Conservation (phyloP, 2,113 vertebrate species). For the Aptenodytes forsteri region DNA sequence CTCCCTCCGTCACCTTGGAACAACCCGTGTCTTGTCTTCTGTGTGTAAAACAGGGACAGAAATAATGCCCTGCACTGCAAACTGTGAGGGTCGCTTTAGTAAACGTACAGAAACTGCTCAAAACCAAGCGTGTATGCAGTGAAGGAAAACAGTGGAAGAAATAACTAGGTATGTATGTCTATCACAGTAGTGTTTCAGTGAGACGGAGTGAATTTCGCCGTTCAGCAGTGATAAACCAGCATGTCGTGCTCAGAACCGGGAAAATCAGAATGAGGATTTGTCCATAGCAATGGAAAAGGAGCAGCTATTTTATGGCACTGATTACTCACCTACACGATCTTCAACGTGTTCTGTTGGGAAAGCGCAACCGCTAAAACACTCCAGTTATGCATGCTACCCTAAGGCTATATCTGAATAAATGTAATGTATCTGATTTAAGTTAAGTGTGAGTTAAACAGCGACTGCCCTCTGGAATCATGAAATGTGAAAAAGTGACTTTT, state of each 20-base stretch:
- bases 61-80: background rate
- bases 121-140: background rate
- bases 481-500: background rate
- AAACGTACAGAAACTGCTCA: background rate
- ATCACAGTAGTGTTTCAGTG: background rate
- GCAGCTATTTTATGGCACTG: background rate
- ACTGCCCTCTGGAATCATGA: background rate
- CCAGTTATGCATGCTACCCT: too few relatives aligned
- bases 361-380: background rate
- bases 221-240: background rate
- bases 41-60: background rate
- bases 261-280: background rate
- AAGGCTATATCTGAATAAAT: background rate
- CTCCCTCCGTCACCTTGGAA: background rate
- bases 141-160: background rate
- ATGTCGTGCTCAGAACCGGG: accelerated
- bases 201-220: background rate
- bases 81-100: background rate
- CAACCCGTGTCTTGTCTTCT: background rate
- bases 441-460: background rate
- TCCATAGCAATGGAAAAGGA: background rate
- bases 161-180: background rate
- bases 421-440: background rate
- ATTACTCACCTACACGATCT: background rate
- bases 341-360: background rate